Percentiles rank a stretch among this genome's conserved stretches.
These are phyloP conservation scores for Brotogeris chrysoptera DNA, from an alignment of 2,797 vertebrate genomes.

Conservation along the genomic window DNA sequence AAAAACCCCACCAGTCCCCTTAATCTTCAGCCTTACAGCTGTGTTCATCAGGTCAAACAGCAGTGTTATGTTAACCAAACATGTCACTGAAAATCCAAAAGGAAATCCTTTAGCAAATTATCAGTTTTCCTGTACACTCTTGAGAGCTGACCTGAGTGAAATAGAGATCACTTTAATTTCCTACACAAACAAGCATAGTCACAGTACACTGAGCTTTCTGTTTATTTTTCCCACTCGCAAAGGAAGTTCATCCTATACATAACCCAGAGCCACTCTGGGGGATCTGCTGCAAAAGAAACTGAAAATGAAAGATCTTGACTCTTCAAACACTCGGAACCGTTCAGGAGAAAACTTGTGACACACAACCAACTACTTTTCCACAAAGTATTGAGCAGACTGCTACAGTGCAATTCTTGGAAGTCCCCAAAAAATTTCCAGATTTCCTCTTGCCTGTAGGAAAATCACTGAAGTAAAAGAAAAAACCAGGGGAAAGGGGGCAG, in stretches of 20 bases:
- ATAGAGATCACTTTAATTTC: conserved; percentile 6
- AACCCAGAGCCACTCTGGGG: background rate
- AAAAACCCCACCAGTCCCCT: background rate
- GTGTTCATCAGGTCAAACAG: background rate
- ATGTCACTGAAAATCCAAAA: conserved; percentile 1
- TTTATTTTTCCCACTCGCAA: background rate
- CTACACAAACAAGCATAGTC: background rate
- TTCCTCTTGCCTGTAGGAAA: background rate
- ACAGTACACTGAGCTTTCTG: background rate
- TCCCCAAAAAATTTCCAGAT: background rate
- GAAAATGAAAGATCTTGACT: background rate
- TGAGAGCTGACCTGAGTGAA: background rate
- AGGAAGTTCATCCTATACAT: background rate
- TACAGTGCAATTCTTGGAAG: background rate
- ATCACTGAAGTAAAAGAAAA: background rate
- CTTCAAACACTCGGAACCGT: background rate
- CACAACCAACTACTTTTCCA: background rate
- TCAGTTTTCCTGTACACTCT: conserved; percentile 25
- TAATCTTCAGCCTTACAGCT: background rate
- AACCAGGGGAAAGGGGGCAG: rapidly evolving
- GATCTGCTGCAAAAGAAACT: background rate
- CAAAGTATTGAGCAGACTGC: background rate
- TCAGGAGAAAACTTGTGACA: background rate
- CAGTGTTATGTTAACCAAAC: background rate
- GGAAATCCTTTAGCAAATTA: conserved; percentile 43